phyloP scores from a whole-genome alignment of 2,888 invertebrate genomes.

The Drosophila eohydei region DNA sequence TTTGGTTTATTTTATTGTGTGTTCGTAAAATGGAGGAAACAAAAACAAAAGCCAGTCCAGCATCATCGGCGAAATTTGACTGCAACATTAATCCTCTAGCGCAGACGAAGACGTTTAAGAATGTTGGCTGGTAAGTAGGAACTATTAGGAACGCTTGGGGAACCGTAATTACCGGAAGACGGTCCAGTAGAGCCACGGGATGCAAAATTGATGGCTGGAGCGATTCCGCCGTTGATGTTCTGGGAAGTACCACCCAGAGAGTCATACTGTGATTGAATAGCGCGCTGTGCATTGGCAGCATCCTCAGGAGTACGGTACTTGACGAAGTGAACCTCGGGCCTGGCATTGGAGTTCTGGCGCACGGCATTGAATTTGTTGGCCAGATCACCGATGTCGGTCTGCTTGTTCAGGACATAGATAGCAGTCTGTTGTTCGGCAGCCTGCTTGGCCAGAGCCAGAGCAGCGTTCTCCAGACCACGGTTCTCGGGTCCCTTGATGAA shows the following conservation, averaged over 20 bases:
- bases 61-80: conserved; percentile 43
- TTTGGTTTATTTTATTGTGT: conserved; percentile 60
- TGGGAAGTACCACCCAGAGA: conserved; percentile 74
- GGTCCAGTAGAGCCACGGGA: conserved; percentile 57
- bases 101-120: conserved; percentile 75
- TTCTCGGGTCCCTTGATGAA: conserved; percentile 83
- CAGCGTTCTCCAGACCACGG: conserved; percentile 77
- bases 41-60: conserved; percentile 59
- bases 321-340: conserved; percentile 82
- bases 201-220: conserved; percentile 80
- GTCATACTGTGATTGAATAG: conserved; percentile 79
- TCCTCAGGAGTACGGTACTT: conserved; percentile 83
- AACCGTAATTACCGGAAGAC: conserved; percentile 19
- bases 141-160: conserved; percentile 48
- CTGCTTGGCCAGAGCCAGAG: conserved; percentile 74
- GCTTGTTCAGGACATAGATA: conserved; percentile 80
- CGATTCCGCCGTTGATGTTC: conserved; percentile 75
- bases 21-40: conserved; percentile 52
- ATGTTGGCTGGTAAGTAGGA: conserved; percentile 77
- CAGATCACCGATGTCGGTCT: conserved; percentile 75
- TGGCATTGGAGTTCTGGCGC: conserved; percentile 67
- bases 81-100: conserved; percentile 47
- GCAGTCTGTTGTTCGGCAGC: conserved; percentile 80
- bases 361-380: conserved; percentile 69
- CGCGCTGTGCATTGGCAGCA: conserved; percentile 78